Evolutionary conservation across 2,113 vertebrate genomes (phyloP), one percentile per base, ranked within the genome.

Genomic region (Hiodon tergisus): DNA sequence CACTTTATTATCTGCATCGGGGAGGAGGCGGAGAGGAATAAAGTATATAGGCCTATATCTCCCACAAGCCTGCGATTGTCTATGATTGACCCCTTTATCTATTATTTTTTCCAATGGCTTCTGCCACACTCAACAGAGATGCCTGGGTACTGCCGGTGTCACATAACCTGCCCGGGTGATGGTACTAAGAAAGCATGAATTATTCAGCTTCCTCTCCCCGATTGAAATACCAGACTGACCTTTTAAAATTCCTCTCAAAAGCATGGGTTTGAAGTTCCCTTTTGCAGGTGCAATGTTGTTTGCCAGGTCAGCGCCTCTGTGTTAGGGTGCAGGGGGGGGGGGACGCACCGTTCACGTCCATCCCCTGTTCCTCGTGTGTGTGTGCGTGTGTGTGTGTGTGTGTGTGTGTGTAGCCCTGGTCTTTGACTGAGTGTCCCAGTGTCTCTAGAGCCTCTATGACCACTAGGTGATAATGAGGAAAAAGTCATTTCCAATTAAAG

Each of bases 401-500:
- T 84, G 80, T 84, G 77, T 79, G 67, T 77, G 63, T 72, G 55
- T 68, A 76, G 50, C 57, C 73, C 53, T 47, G 54, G 58, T 75
- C 73, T 11, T 46, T 57, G 4, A 8, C 51, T 53, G 10, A 47
- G 31, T 6, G 17, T 74, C 76, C 68, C 68, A 16, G 70, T 60
- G 57, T 75, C 54, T 80, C 76, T 83, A 31, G 16, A 63, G 14
- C 66, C 78, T 80, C 4, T n/a, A 53, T 51, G 48, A 55, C 3
- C 46, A 46, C 53, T 58, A 8, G 52, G 72, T 81, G 72, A 77
- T 81, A 85, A 86, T 69, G 68, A 74, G 57, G 52, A 77, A 67
- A 80, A 82, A 79, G 85, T 86, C 73, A 83, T 84, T 78, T 84
- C 79, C 86, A 88, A 88, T 87, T 85, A 85, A 85, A 75, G 82